Base-by-base conservation (phyloP, 2,888 invertebrate species). In the Cheilosia grossa region DNA sequence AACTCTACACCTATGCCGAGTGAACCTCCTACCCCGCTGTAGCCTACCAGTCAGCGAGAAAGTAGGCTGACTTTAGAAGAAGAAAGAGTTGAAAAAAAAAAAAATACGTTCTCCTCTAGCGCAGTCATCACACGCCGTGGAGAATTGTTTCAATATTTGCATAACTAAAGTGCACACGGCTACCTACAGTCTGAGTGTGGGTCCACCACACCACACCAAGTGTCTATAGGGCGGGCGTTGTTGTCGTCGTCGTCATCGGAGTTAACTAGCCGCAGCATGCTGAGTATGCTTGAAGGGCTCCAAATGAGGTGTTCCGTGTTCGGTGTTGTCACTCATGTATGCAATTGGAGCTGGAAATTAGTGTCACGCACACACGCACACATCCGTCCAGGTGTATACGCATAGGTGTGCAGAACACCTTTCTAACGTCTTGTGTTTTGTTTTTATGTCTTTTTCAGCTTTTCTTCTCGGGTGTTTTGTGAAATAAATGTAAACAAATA, bases 311-410 rank as follows among this genome's bases (percentile, higher is more conserved):
- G 83, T 75, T 85, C 75, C 74, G 70, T 69, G 80, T 70, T 64
- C 63, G 75, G 75, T 81, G 85, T 85, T 85, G 85, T 85, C 85
- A 85, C 85, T 85, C 77, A 85, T 81, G 81, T 85, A 85, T 85
- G 81, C 85, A 85, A 81, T 85, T 77, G 81, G 80, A 80, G 44
- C 72, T 85, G 42, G 70, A 44, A 85, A 85, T 85, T 85, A 85
- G 72, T 77, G 81, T 77, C 85, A 85, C 85, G 85, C 24, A 49
- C 58, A 49, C 33, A 54, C 10, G n/a, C 37, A 17, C 42, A 66
- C 15, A 27, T 17, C 24, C 17, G 40, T 21, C 17, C 4, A 27
- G 17, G 19, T 5, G 13, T 30, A 53, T 9, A 17, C n/a, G n/a
- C n/a, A 13, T n/a, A 13, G 13, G n/a, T 27, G 42, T 19, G n/a